phyloP scores from a whole-genome alignment of 2,888 invertebrate genomes.

The Ormyrus nitidulus region DNA sequence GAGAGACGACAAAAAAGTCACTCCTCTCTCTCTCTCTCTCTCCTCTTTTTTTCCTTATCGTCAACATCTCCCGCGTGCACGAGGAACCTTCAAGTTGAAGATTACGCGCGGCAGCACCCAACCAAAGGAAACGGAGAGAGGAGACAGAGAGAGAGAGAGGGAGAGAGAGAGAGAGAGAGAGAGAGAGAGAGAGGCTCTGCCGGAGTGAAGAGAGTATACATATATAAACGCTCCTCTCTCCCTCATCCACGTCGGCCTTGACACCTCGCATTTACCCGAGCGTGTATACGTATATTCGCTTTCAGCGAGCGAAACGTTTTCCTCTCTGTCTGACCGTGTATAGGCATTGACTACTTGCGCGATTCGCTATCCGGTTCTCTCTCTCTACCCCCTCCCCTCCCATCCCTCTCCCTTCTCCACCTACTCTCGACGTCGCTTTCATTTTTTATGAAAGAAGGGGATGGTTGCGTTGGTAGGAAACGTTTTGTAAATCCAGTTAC shows the following conservation, averaged over 20 bases:
- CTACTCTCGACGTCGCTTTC: neutral
- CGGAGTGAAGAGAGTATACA: neutral
- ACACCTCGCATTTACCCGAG: conserved; percentile 41
- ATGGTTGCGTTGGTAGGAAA: too few species aligned
- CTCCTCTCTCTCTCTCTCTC: neutral
- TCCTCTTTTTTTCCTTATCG: neutral
- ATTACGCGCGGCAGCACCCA: conserved; percentile 6
- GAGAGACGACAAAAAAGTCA: conserved; percentile 9
- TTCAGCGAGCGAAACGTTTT: neutral
- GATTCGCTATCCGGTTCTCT: conserved; percentile 3
- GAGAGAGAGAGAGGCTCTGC: too few species aligned
- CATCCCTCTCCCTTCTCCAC: neutral
- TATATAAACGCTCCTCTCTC: neutral
- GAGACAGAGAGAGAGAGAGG: too few species aligned
- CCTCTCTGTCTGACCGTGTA: conserved; percentile 25
- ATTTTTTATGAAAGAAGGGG: neutral
- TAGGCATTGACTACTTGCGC: conserved; percentile 42
- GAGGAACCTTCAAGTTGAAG: conserved; percentile 35
- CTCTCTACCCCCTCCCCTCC: conserved; percentile 8
- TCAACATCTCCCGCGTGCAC: neutral
- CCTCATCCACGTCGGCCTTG: conserved; percentile 37
- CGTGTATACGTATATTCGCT: neutral
- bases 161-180: too few species aligned
- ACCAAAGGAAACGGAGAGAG: too few species aligned
- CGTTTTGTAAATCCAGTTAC: too few species aligned